phyloP scores from a whole-genome alignment of 2,888 invertebrate genomes.

The Carabus problematicus region DNA sequence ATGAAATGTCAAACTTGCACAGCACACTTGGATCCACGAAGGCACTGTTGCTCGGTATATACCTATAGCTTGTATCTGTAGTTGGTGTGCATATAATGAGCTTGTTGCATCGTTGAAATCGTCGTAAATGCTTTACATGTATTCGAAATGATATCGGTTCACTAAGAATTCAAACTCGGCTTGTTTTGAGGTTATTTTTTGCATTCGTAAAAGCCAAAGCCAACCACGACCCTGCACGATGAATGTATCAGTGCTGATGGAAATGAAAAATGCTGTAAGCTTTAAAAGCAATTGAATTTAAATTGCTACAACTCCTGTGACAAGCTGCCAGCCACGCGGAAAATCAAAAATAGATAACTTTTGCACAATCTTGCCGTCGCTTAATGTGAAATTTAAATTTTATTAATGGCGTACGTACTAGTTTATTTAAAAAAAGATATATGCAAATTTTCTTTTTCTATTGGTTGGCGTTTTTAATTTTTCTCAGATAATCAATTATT shows the following conservation, averaged over 20 bases:
- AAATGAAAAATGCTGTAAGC: slow-evolving; percentile 15
- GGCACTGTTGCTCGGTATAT: too few species aligned
- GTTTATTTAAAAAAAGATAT: not conserved
- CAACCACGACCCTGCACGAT: not conserved
- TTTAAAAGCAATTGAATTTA: slow-evolving; percentile 19
- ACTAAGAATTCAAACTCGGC: not conserved
- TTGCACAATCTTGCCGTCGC: slow-evolving; percentile 2
- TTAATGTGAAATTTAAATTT: slow-evolving; percentile 13
- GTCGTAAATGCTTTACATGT: too few species aligned
- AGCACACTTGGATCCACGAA: too few species aligned
- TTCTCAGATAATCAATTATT: too few species aligned
- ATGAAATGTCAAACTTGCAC: too few species aligned
- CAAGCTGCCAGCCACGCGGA: slow-evolving; percentile 2
- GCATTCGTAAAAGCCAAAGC: not conserved
- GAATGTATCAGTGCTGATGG: not conserved
- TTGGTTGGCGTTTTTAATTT: not conserved
- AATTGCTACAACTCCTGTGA: slow-evolving; percentile 5
- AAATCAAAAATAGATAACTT: slow-evolving; percentile 6
- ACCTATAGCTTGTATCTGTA: not conserved
- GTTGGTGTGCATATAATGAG: slow-evolving; percentile 12
- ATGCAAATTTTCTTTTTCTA: not conserved
- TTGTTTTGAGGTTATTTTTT: not conserved
- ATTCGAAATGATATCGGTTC: too few species aligned
- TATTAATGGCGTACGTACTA: not conserved
- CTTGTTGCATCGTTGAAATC: slow-evolving; percentile 4